Percentiles rank a stretch among this genome's conserved stretches.
Evolutionary conservation across 2,113 vertebrate species (phyloP).

Genomic region (Antechinus flavipes): DNA sequence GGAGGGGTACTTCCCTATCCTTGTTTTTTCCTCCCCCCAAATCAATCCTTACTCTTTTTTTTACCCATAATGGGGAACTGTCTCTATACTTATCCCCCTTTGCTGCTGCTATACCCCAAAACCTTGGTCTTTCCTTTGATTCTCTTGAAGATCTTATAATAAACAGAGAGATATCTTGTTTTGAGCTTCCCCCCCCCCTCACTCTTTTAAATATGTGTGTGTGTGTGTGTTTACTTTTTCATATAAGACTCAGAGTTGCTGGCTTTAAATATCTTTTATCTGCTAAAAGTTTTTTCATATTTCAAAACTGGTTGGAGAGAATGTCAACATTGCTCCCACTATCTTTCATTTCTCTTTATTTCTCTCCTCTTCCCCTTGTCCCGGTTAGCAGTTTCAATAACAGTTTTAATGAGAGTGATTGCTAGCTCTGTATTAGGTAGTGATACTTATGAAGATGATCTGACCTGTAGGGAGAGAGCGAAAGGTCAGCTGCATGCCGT

Average conservation of each 20-base stretch:
- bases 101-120: not conserved
- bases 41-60: not conserved
- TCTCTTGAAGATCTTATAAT: not conserved
- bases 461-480: constrained; percentile 89
- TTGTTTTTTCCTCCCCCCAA: not conserved
- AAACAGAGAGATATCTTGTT: not conserved
- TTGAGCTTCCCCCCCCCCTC: too few species aligned
- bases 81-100: not conserved
- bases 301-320: constrained; percentile 15
- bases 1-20: not conserved
- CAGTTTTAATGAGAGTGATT: constrained; percentile 77
- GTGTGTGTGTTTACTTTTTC: not conserved
- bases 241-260: not conserved
- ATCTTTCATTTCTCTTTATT: too few species aligned
- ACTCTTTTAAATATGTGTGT: not conserved
- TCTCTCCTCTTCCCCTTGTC: not conserved
- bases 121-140: not conserved
- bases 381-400: constrained; percentile 48
- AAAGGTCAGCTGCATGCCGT: constrained; percentile 92
- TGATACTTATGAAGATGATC: constrained; percentile 76
- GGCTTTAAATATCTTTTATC: not conserved
- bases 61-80: not conserved
- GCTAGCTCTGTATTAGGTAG: constrained; percentile 63
- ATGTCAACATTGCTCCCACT: constrained; percentile 1
- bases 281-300: not conserved